These are phyloP conservation scores for Hypotaenidia philippensis DNA, from an alignment of 2,797 vertebrate genomes.

Conservation along the genomic window DNA sequence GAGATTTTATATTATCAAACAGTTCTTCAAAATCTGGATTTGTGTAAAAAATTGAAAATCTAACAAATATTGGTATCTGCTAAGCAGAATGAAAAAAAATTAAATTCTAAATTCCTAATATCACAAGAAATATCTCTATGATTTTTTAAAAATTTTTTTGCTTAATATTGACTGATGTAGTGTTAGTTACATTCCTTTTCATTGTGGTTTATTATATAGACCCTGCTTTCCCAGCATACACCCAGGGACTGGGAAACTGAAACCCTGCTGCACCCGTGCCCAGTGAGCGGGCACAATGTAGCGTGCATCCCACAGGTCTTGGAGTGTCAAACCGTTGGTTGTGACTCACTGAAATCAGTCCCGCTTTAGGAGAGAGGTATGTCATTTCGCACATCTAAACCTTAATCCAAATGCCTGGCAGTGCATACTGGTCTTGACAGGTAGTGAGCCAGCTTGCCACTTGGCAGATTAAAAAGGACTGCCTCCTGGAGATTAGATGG, in stretches of 20 bases:
- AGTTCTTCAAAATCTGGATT: constrained; percentile 76
- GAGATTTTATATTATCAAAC: constrained; percentile 68
- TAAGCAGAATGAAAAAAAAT: constrained; percentile 20
- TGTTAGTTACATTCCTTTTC: constrained; percentile 77
- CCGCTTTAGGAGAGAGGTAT: not conserved
- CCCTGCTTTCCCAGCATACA: not conserved
- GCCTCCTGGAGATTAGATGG: constrained; percentile 62
- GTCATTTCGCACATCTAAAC: constrained; percentile 39
- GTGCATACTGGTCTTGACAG: constrained; percentile 40
- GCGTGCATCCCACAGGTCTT: not conserved
- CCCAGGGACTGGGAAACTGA: not conserved
- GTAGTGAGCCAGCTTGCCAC: constrained; percentile 30
- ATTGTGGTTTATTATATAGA: constrained; percentile 72
- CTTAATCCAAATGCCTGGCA: constrained; percentile 54
- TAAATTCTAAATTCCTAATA: not conserved
- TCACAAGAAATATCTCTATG: not conserved
- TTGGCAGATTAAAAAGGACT: constrained; percentile 52
- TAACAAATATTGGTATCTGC: constrained; percentile 62
- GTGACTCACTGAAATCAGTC: not conserved
- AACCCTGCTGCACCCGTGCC: constrained; percentile 79
- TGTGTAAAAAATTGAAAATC: constrained; percentile 8
- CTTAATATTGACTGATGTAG: constrained; percentile 73
- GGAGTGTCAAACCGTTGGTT: not conserved
- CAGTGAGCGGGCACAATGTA: constrained; percentile 73
- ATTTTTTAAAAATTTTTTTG: not conserved